phyloP scores from a whole-genome alignment of 2,888 invertebrate genomes.

The Agriopis leucophaearia region DNA sequence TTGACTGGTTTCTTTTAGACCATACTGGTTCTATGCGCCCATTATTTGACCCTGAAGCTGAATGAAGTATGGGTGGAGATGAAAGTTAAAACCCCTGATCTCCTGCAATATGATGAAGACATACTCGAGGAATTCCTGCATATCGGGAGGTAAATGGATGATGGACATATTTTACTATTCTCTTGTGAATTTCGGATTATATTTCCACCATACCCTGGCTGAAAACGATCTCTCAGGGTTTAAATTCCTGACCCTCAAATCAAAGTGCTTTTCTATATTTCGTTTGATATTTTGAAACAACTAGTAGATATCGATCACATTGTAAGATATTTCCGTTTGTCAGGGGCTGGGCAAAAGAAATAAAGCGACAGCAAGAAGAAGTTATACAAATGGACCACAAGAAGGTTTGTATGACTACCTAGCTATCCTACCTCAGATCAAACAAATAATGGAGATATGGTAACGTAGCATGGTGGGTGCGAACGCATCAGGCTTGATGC shows the following conservation, averaged over 20 bases:
- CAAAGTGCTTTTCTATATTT: too few species aligned
- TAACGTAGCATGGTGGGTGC: too few species aligned
- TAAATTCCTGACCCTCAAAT: too few species aligned
- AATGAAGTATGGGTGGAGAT: conserved; percentile 73
- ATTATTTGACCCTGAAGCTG: conserved; percentile 71
- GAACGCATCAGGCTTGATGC: too few species aligned
- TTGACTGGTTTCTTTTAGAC: conserved; percentile 50
- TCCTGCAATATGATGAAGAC: conserved; percentile 56
- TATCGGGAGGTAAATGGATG: conserved; percentile 59
- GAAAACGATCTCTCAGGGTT: too few species aligned
- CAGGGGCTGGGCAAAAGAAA: conserved; percentile 75
- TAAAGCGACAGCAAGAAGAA: conserved; percentile 68
- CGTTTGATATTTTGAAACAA: too few species aligned
- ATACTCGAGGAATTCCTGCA: conserved; percentile 67
- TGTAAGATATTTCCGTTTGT: conserved; percentile 36
- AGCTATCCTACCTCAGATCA: background rate
- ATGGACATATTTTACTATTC: background rate
- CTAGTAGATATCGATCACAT: too few species aligned
- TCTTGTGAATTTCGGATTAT: too few species aligned
- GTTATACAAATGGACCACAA: conserved; percentile 58
- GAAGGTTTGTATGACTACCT: conserved; percentile 58
- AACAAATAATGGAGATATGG: too few species aligned
- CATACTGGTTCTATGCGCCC: conserved; percentile 67
- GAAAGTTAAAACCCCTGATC: conserved; percentile 45
- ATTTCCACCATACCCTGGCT: too few species aligned